These are phyloP conservation scores for Emydocephalus ijimae DNA, from an alignment of 2,113 vertebrate genomes.

Conservation along the genomic window DNA sequence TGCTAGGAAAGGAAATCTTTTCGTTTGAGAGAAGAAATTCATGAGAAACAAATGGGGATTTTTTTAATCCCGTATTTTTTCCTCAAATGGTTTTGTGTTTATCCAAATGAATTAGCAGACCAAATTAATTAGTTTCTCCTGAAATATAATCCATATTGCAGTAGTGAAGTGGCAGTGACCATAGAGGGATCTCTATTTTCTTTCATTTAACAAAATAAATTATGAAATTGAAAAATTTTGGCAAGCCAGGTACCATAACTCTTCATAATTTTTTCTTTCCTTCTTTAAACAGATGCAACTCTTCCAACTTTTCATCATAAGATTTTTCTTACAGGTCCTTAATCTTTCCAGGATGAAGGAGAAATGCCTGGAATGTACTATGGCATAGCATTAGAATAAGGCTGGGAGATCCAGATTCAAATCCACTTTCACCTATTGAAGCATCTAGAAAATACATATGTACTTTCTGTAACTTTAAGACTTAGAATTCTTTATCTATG, in stretches of 20 bases:
- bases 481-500: background rate
- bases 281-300: background rate
- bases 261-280: background rate
- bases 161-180: background rate
- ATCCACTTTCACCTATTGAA: background rate
- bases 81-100: background rate
- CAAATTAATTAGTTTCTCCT: background rate
- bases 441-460: background rate
- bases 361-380: background rate
- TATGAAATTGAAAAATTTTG: background rate
- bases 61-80: background rate
- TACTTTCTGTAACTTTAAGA: background rate
- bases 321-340: background rate
- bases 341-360: background rate
- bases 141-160: background rate
- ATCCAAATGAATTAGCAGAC: background rate
- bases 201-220: background rate
- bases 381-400: background rate
- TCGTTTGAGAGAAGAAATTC: background rate
- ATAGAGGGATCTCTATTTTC: background rate
- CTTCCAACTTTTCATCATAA: background rate
- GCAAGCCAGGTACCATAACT: background rate
- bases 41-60: background rate
- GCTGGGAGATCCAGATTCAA: background rate
- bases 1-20: background rate